Evolutionary conservation across 2,113 vertebrate species (phyloP).

Genomic region (Ictidomys tridecemlineatus): DNA sequence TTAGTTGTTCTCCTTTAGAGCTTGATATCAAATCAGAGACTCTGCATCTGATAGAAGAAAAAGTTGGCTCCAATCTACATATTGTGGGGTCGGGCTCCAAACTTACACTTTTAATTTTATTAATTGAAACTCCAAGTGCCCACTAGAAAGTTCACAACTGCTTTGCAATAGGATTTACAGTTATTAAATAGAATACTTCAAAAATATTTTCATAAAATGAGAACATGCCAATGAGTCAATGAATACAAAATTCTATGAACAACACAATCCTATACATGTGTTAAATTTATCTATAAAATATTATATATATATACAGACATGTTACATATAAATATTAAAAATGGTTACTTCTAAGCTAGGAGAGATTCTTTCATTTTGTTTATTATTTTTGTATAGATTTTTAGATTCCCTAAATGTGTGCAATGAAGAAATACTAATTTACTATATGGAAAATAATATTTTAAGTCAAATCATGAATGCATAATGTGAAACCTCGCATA

Average conservation of each 20-base stretch:
- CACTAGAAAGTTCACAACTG: not conserved
- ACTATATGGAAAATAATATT: not conserved
- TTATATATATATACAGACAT: too few relatives aligned
- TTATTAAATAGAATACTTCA: not conserved
- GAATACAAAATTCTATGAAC: not conserved
- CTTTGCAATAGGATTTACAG: not conserved
- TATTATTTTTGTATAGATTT: not conserved
- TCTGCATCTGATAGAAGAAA: too few relatives aligned
- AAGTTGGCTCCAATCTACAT: too few relatives aligned
- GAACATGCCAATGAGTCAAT: not conserved
- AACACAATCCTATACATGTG: not conserved
- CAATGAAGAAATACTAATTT: not conserved
- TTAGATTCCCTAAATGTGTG: not conserved
- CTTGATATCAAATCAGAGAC: too few relatives aligned
- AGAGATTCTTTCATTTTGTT: not conserved
- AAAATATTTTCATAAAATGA: slow-evolving; percentile 38
- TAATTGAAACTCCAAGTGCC: not conserved
- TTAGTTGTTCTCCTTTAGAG: too few relatives aligned
- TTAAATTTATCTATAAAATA: not conserved
- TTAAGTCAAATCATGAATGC: not conserved
- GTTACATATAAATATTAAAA: slow-evolving; percentile 4
- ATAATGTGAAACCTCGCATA: not conserved
- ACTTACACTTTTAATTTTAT: not conserved
- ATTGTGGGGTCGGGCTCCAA: not conserved
- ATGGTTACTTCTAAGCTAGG: not conserved